Conservation (phyloP, 2,888 invertebrate species). For the Drosophila cognata region DNA sequence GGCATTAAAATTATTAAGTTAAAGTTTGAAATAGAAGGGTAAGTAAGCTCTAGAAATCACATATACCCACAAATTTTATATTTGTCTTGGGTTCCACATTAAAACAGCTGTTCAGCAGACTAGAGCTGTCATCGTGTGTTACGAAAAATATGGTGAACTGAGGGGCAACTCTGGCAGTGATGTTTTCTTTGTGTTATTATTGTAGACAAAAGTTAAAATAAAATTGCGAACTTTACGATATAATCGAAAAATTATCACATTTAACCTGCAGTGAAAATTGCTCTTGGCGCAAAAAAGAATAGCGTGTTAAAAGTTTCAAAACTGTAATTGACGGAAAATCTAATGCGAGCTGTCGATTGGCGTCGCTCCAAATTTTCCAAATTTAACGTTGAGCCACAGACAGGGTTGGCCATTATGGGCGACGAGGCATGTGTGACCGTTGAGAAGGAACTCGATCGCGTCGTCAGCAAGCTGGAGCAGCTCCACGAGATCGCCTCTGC, state of each 20-base stretch:
- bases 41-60: constrained; percentile 3
- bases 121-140: constrained; percentile 35
- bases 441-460: constrained; percentile 84
- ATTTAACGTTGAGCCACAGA: constrained; percentile 44
- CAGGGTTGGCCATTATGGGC: constrained; percentile 60
- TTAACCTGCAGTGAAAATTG: constrained; percentile 8
- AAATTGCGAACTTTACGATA: constrained; percentile 26
- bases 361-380: constrained; percentile 61
- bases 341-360: constrained; percentile 62
- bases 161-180: constrained; percentile 51
- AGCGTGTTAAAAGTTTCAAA: constrained; percentile 11
- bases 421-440: constrained; percentile 84
- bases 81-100: constrained; percentile 18
- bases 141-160: constrained; percentile 8
- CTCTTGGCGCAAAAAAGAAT: neutral
- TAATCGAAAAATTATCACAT: neutral
- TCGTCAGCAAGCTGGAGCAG: constrained; percentile 83
- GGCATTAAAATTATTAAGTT: neutral
- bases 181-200: constrained; percentile 68
- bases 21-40: constrained; percentile 18
- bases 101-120: constrained; percentile 38
- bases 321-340: constrained; percentile 30
- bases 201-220: constrained; percentile 62
- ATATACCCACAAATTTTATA: neutral
- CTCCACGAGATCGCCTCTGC: constrained; percentile 83